phyloP scores from a whole-genome alignment of 2,797 vertebrate genomes.

The Loriculus beryllinus region DNA sequence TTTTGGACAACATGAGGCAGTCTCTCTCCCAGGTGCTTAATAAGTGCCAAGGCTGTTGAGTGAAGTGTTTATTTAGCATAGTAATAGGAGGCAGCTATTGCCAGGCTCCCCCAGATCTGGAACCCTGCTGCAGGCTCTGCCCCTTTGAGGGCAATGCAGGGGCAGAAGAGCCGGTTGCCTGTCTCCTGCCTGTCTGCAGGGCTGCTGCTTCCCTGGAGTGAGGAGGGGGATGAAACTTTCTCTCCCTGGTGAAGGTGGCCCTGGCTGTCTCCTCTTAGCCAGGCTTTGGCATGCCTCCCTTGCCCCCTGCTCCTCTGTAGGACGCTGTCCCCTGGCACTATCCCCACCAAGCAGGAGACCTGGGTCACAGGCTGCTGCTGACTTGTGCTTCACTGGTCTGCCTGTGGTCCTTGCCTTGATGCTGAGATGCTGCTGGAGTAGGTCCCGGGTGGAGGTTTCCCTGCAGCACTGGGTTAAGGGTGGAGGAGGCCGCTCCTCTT shows the following conservation, averaged over 20 bases:
- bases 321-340: rapidly evolving
- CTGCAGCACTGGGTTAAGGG: not conserved
- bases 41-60: constrained; percentile 57
- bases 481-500: not conserved
- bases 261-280: not conserved
- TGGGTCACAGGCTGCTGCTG: rapidly evolving
- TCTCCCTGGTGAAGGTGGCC: not conserved
- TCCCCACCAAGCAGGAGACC: not conserved
- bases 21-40: constrained; percentile 65
- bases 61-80: constrained; percentile 62
- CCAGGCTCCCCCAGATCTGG: not conserved
- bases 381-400: rapidly evolving
- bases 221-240: not conserved
- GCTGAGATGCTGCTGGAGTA: not conserved
- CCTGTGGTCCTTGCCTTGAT: not conserved
- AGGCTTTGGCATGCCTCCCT: not conserved
- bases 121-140: not conserved
- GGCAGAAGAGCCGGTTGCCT: not conserved
- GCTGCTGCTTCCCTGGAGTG: rapidly evolving
- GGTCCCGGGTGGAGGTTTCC: not conserved
- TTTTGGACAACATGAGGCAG: constrained; percentile 54
- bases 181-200: rapidly evolving
- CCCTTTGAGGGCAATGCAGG: rapidly evolving
- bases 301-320: not conserved
- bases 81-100: not conserved